These are phyloP conservation scores for Cyclophora punctaria DNA, from an alignment of 2,888 invertebrate species.

Conservation along the genomic window DNA sequence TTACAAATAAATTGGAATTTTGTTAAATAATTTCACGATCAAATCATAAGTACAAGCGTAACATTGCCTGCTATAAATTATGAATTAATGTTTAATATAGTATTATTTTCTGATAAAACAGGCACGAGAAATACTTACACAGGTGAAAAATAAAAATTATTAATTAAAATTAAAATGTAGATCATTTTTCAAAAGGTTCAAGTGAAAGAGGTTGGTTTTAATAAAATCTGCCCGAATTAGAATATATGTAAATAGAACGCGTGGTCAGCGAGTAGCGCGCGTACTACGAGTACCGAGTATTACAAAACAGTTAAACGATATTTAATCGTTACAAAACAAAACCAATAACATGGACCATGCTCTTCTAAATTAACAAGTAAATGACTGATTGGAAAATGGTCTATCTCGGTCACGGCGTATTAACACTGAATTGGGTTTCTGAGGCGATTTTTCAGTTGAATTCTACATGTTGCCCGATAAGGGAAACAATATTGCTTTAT, in stretches of 20 bases:
- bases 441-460: conserved; percentile 55
- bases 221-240: too few relatives aligned
- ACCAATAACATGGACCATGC: conserved; percentile 71
- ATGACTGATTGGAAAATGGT: conserved; percentile 68
- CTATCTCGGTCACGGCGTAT: conserved; percentile 64
- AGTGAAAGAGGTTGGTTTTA: too few relatives aligned
- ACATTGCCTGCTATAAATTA: neutral
- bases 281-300: conserved; percentile 22
- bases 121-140: too few relatives aligned
- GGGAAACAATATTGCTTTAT: conserved; percentile 43
- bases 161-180: too few relatives aligned
- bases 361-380: conserved; percentile 71
- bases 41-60: neutral
- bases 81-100: too few relatives aligned
- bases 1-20: too few relatives aligned
- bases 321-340: conserved; percentile 44
- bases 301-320: conserved; percentile 37
- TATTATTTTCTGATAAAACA: too few relatives aligned
- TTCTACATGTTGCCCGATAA: conserved; percentile 53
- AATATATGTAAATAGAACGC: conserved; percentile 19
- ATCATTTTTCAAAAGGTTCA: too few relatives aligned
- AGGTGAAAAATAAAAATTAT: too few relatives aligned
- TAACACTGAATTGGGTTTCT: conserved; percentile 72
- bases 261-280: conserved; percentile 13
- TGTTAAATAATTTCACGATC: too few relatives aligned